Conservation (phyloP, 1,140 invertebrate species). For the Drosophila serrata region DNA sequence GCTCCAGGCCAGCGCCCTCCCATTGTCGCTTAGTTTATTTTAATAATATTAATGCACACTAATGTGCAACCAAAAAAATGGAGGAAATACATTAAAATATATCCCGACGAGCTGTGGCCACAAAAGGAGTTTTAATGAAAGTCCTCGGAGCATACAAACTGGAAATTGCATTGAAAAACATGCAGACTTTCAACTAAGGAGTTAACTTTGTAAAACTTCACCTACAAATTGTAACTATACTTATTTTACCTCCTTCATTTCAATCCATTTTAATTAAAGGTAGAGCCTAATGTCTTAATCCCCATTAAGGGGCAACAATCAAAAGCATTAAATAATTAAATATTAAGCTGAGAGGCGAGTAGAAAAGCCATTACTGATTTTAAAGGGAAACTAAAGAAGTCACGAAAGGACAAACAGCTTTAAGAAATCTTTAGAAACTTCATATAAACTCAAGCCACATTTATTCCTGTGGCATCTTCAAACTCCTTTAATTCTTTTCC, state of each 20-base stretch:
- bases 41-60: constrained; percentile 58
- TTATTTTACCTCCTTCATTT: too few relatives aligned
- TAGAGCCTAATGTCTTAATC: background rate
- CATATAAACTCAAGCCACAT: background rate
- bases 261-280: background rate
- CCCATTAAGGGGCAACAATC: background rate
- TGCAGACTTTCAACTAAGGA: constrained; percentile 2
- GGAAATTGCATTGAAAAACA: constrained; percentile 1
- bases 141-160: constrained; percentile 1
- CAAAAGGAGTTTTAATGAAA: constrained; percentile 43
- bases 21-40: constrained; percentile 52
- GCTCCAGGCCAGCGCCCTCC: constrained; percentile 43
- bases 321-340: too few relatives aligned
- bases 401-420: background rate
- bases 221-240: background rate
- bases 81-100: constrained; percentile 27
- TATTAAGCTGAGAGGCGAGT: background rate
- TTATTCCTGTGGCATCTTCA: constrained; percentile 3
- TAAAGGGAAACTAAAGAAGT: background rate
- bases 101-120: constrained; percentile 14
- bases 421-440: background rate
- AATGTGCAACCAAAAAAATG: constrained; percentile 33
- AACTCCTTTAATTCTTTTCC: background rate
- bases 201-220: background rate
- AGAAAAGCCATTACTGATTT: too few relatives aligned